Conservation (phyloP, 1,140 invertebrate species). For the Camponotus vicinus region DNA sequence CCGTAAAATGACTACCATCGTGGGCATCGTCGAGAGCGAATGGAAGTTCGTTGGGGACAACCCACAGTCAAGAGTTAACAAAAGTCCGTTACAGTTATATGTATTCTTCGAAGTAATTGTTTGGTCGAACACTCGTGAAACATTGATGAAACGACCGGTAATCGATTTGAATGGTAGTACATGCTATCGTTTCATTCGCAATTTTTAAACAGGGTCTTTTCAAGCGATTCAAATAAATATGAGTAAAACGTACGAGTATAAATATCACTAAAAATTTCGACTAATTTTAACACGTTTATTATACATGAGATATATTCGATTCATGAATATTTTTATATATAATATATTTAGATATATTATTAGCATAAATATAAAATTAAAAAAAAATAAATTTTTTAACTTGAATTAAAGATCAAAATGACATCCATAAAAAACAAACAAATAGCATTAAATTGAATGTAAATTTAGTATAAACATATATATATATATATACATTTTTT, state of each 20-base stretch:
- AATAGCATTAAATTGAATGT: background rate
- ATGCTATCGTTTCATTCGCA: background rate
- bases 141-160: slow-evolving; percentile 31
- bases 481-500: background rate
- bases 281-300: background rate
- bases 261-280: background rate
- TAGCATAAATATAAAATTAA: background rate
- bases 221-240: background rate
- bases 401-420: background rate
- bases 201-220: background rate
- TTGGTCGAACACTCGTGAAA: slow-evolving; percentile 36
- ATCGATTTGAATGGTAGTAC: background rate
- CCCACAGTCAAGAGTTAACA: slow-evolving; percentile 63
- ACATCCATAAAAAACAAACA: background rate
- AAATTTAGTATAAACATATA: background rate
- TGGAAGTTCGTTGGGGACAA: slow-evolving; percentile 60
- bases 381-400: background rate
- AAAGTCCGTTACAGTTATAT: slow-evolving; percentile 62
- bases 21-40: slow-evolving; percentile 67
- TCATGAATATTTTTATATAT: background rate
- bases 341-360: background rate
- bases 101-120: slow-evolving; percentile 45
- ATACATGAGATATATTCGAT: background rate
- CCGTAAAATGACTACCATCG: slow-evolving; percentile 74
- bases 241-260: background rate